Conservation (phyloP, 2,113 vertebrate genomes). For the Cepphus grylle region DNA sequence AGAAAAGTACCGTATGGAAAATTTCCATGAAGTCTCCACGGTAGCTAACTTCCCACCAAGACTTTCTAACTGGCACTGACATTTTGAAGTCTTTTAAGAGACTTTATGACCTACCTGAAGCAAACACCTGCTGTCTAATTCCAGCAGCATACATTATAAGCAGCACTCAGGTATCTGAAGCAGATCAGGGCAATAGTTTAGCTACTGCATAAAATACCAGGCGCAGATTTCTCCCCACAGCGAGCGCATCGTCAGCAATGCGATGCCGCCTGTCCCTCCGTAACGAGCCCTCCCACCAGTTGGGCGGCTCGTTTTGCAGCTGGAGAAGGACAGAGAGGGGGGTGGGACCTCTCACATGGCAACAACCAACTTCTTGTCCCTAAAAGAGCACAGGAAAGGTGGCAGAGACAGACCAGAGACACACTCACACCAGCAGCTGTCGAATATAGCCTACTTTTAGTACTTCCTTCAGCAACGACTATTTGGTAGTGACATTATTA, state of each 20-base stretch:
- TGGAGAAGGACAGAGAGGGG: neutral
- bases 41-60: neutral
- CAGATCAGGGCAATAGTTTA: neutral
- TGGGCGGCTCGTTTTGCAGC: neutral
- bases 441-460: neutral
- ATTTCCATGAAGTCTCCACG: neutral
- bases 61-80: neutral
- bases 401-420: neutral
- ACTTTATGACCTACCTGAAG: neutral
- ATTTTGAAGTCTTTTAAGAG: conserved; percentile 22
- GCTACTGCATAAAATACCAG: neutral
- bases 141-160: neutral
- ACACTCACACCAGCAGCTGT: neutral
- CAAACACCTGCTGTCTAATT: conserved; percentile 35
- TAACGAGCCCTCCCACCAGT: neutral
- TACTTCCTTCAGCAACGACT: neutral
- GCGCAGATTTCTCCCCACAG: neutral
- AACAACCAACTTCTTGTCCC: neutral
- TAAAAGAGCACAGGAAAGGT: neutral
- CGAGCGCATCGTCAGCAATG: neutral
- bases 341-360: neutral
- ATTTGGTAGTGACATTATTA: neutral
- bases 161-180: conserved; percentile 17
- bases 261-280: neutral
- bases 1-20: neutral